These are phyloP conservation scores for Bombus impatiens DNA, from an alignment of 1,140 invertebrate genomes.

Conservation along the genomic window DNA sequence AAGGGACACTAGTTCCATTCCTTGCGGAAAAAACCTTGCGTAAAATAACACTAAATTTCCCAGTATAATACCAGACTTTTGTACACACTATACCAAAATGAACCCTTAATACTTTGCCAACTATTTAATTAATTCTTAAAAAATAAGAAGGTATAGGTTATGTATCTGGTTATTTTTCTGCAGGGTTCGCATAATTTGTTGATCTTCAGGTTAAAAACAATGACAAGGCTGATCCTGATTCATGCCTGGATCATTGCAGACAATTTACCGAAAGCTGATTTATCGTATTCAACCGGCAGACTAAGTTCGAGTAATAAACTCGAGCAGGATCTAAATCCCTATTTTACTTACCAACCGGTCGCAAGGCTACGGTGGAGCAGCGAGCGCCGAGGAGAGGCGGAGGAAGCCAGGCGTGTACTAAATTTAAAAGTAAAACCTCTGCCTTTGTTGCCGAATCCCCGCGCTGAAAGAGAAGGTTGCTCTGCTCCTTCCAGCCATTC, in stretches of 20 bases:
- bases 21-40: neutral
- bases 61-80: no score
- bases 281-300: conserved; percentile 37
- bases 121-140: neutral
- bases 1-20: neutral
- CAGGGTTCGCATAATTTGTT: neutral
- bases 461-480: conserved; percentile 73
- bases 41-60: neutral
- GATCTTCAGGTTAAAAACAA: conserved; percentile 20
- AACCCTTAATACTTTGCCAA: no score
- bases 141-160: neutral
- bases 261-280: conserved; percentile 61
- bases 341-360: conserved; percentile 71
- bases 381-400: conserved; percentile 21
- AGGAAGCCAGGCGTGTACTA: conserved; percentile 75
- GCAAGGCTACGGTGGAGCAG: conserved; percentile 39
- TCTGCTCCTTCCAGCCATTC: conserved; percentile 73
- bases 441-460: conserved; percentile 77
- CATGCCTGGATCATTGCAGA: conserved; percentile 48
- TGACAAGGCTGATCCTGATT: conserved; percentile 15
- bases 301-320: conserved; percentile 65
- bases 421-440: conserved; percentile 79
- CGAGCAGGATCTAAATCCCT: conserved; percentile 71
- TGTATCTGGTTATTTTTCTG: neutral
- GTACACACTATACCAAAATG: no score